Percentiles rank a stretch among this genome's conserved stretches.
These are phyloP conservation scores for Hoplias malabaricus DNA, from an alignment of 2,113 vertebrate species.

Conservation along the genomic window DNA sequence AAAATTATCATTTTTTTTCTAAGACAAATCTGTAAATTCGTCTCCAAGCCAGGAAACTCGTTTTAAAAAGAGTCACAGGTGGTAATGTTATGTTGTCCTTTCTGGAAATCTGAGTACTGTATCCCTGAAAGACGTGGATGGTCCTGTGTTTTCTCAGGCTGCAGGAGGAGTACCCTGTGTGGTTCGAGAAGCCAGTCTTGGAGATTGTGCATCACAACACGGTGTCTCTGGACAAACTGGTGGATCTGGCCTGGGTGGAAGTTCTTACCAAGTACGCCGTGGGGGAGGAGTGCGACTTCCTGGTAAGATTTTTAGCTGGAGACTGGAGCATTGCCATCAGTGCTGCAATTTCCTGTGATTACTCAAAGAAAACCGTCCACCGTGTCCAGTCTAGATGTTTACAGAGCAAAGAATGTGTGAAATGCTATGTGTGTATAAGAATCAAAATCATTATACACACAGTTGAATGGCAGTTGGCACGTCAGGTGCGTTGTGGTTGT, in stretches of 20 bases:
- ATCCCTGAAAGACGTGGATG: not conserved
- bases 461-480: too few relatives aligned
- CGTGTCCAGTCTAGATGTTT: too few relatives aligned
- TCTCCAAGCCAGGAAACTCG: too few relatives aligned
- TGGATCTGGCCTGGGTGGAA: constrained; percentile 92
- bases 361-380: not conserved
- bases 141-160: constrained; percentile 73
- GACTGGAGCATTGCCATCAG: not conserved
- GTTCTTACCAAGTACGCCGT: constrained; percentile 97
- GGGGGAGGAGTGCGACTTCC: constrained; percentile 93
- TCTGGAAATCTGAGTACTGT: not conserved
- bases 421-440: too few relatives aligned
- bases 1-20: too few relatives aligned
- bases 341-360: not conserved
- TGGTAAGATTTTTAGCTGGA: constrained; percentile 74
- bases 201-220: constrained; percentile 98
- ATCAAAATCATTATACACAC: too few relatives aligned
- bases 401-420: too few relatives aligned
- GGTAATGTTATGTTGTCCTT: not conserved
- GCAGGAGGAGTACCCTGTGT: constrained; percentile 92
- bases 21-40: too few relatives aligned
- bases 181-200: constrained; percentile 96
- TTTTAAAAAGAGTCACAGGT: too few relatives aligned
- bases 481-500: too few relatives aligned
- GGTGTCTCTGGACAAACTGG: constrained; percentile 93